Evolutionary conservation across 2,888 invertebrate species (phyloP), one percentile per base, ranked within the genome.

Genomic region (Drosophila seclusa): DNA sequence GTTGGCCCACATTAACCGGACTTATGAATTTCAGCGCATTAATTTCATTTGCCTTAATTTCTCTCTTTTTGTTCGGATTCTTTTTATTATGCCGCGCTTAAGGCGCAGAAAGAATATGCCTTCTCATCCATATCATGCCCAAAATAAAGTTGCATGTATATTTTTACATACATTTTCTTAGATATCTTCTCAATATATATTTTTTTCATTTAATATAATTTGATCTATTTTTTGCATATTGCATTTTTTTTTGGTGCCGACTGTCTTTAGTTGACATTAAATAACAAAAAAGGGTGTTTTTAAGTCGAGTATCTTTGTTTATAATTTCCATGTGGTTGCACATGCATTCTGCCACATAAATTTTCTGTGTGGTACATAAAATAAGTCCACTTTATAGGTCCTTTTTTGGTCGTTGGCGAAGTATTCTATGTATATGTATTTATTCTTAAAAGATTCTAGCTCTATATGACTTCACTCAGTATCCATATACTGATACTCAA

Each of bases 21-120:
- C 76, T 87, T 87, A 73, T 79, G 63, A 83, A 82, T 79, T 74
- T 75, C 66, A 67, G 55, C 57, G 58, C 73, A 83, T 72, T 77
- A 54, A 74, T 68, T 81, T 72, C 55, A 77, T 71, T 83, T 71
- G 59, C 70, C 62, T 77, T 67, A 55, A 68, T 80, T 70, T 79
- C 27, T 29, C 27, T 62, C 42, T 16, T 31, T 13, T 16, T n/a
- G 54, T 61, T 67, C 32, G 27, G 42, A 50, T 58, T 59, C 21
- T 21, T 38, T 18, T n/a, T 36, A 36, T 67, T 45, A 7, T 45
- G 42, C n/a, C 21, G 0, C 21, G 18, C 6, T 21, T 16, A 11
- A 31, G 7, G 11, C 31, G 4, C 18, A 13, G 8, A 6, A 32
- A 8, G 0, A 4, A 11, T 24, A n/a, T 32, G 2, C 24, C n/a